These are phyloP conservation scores for Sardina pilchardus DNA, from an alignment of 2,113 vertebrate species.

Conservation along the genomic window DNA sequence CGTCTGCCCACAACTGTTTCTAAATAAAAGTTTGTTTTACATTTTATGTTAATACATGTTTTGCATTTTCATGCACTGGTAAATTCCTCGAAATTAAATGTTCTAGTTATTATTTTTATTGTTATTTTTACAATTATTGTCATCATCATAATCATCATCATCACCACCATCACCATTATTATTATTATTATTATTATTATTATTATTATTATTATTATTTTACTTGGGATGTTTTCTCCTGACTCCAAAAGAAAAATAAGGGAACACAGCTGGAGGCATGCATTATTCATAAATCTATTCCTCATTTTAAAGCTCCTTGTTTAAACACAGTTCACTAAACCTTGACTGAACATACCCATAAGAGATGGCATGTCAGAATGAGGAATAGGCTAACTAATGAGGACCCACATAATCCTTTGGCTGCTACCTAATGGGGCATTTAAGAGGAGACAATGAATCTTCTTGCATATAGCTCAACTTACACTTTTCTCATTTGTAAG, in stretches of 20 bases:
- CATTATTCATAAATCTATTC: conserved; percentile 41
- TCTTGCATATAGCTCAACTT: conserved; percentile 65
- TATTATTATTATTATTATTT: background rate
- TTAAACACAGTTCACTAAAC: conserved; percentile 62
- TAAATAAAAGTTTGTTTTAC: no score
- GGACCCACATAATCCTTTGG: conserved; percentile 74
- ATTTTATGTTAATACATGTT: no score
- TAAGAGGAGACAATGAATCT: conserved; percentile 75
- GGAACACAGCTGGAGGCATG: conserved; percentile 30
- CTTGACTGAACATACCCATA: conserved; percentile 59
- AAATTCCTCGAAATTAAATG: no score
- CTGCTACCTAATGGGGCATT: conserved; percentile 75
- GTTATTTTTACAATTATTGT: no score
- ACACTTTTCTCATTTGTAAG: conserved; percentile 69
- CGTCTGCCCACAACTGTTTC: no score
- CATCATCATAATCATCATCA: no score
- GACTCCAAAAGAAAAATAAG: no score
- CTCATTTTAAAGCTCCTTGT: conserved; percentile 52
- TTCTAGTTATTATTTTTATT: no score
- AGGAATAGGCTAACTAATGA: conserved; percentile 74
- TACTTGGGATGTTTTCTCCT: no score
- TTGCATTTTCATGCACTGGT: no score
- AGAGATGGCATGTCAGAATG: conserved; percentile 69
- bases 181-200: background rate
- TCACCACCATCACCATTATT: no score